Evolutionary conservation across 2,797 vertebrate species (phyloP).

Genomic region (Sarcoramphus papa): DNA sequence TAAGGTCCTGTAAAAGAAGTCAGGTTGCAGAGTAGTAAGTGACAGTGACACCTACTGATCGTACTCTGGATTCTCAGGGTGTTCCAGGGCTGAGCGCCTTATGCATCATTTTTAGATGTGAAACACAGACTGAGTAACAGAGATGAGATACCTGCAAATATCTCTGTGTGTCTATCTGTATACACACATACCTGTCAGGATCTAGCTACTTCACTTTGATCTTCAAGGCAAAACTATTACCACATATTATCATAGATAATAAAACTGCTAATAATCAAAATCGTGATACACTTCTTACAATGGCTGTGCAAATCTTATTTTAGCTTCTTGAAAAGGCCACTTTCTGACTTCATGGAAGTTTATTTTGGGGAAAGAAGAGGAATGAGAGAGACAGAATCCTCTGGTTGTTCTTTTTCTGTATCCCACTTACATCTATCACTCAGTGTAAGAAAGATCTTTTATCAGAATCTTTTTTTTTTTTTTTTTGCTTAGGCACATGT

Average conservation of each 20-base stretch:
- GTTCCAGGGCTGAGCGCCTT: background rate
- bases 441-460: background rate
- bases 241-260: accelerated
- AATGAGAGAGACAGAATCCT: background rate
- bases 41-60: background rate
- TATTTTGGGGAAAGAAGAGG: background rate
- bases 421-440: background rate
- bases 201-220: background rate
- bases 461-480: background rate
- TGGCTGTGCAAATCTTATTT: background rate
- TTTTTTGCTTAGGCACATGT: background rate
- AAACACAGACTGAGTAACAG: background rate
- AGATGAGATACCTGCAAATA: background rate
- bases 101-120: background rate
- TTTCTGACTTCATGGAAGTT: background rate
- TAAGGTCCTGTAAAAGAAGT: background rate
- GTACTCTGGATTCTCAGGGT: too few relatives aligned
- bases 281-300: accelerated
- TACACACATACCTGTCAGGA: accelerated
- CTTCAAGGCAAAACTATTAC: background rate
- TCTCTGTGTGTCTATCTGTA: accelerated
- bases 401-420: background rate
- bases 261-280: background rate
- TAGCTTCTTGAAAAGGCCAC: background rate
- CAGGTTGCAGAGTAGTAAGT: background rate